Percentiles rank a stretch among this genome's conserved stretches.
These are phyloP conservation scores for Strongylocentrotus purpuratus DNA, from an alignment of 35 echinoderm and acorn worm species.

Conservation along the genomic window DNA sequence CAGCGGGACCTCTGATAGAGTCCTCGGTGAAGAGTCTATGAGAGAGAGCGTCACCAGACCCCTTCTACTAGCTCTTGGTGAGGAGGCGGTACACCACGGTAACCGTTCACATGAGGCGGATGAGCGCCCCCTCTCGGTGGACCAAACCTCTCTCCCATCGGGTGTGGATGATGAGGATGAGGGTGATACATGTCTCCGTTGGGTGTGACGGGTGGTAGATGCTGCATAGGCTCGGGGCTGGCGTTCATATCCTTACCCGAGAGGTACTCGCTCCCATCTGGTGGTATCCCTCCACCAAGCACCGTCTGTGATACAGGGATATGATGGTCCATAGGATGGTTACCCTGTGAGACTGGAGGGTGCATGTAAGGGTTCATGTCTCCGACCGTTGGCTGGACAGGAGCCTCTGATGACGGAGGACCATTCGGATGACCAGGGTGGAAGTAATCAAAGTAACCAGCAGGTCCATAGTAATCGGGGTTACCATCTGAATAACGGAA, in stretches of 20 bases:
- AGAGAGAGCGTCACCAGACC: constrained; percentile 60
- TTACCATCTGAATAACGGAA: constrained; percentile 62
- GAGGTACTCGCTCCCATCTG: constrained; percentile 60
- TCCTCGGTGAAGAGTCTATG: not conserved
- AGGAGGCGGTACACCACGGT: constrained; percentile 13
- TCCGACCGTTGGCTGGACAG: constrained; percentile 56
- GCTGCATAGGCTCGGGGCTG: constrained; percentile 69
- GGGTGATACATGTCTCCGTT: constrained; percentile 57
- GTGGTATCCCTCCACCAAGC: constrained; percentile 51
- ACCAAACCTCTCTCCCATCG: constrained; percentile 43
- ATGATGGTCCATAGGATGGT: constrained; percentile 66
- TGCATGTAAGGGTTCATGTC: constrained; percentile 61
- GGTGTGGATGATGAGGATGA: constrained; percentile 38
- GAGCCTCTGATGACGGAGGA: constrained; percentile 62
- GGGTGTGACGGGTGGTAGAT: constrained; percentile 38
- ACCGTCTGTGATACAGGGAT: constrained; percentile 56
- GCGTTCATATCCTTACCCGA: constrained; percentile 64
- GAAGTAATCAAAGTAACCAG: constrained; percentile 88
- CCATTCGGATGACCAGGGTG: constrained; percentile 73
- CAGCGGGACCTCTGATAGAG: not conserved
- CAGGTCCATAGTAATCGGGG: constrained; percentile 88
- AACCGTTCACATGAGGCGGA: constrained; percentile 45
- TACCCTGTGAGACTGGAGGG: constrained; percentile 66
- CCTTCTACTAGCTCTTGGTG: constrained; percentile 63
- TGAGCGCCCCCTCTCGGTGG: constrained; percentile 60